Evolutionary conservation across 2,113 vertebrate genomes (phyloP), one percentile per base, ranked within the genome.

Genomic region (Urocynchramus pylzowi): DNA sequence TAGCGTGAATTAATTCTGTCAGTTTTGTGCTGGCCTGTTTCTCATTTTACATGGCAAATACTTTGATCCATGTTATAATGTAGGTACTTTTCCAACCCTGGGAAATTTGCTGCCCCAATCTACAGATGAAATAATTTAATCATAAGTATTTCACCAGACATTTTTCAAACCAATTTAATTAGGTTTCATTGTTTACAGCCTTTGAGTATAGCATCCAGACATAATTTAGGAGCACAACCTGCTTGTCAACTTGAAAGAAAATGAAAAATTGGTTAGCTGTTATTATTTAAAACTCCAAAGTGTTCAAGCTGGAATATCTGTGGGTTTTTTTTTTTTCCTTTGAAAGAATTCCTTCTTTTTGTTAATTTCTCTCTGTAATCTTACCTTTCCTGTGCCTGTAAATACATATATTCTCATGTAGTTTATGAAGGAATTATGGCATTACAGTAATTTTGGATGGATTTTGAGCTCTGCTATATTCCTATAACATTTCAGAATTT

Each of bases 71-170:
- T 68, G 17, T 64, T 91, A 54, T 65, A 87, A 90, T 35, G n/a
- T n/a, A 87, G 68, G 68, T 85, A 28, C 52, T 64, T 74, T 63
- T 70, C 74, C 28, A 84, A n/a, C 54, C 59, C 89, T 96, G 77
- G 73, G 89, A 96, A 96, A 95, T 85, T 81, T 86, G 17, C 60
- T 91, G 18, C 23, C 68, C 31, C 35, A 73, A 82, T 71, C 65
- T 82, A 70, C 83, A 84, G 44, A 87, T 68, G 44, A 85, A 97
- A 93, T 92, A 75, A 92, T 89, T 89, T 87, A 95, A 85, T 89
- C 76, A 44, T 24, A 53, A 53, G 42, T 84, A 90, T 61, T 89
- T 84, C 60, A 78, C 37, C 39, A 78, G 70, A 63, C 21, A 42
- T 93, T 92, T 97, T 86, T 84, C 76, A 83, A 80, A 56, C 20